phyloP scores from a whole-genome alignment of 2,113 vertebrate genomes.

The Syrmaticus mikado region DNA sequence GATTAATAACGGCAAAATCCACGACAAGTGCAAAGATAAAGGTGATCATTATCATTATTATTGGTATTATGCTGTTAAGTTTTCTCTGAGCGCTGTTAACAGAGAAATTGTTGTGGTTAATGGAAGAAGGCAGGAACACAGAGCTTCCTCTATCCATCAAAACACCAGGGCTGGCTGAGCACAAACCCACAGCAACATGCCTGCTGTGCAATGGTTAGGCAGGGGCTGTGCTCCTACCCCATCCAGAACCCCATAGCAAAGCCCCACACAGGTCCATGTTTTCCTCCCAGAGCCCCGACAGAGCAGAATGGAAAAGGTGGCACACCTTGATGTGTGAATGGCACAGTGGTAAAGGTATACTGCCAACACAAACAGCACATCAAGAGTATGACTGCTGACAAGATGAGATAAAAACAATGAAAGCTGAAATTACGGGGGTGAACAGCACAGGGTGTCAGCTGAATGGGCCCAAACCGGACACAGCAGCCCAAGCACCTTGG shows the following conservation, averaged over 20 bases:
- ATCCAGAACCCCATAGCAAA: neutral
- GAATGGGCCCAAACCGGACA: neutral
- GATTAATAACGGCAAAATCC: neutral
- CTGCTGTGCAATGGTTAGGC: neutral
- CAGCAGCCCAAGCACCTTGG: neutral
- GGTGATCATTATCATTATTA: neutral
- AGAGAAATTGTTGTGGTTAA: neutral
- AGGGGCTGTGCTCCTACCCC: too few species aligned
- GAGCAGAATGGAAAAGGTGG: neutral
- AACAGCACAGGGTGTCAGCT: neutral
- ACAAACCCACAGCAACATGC: neutral
- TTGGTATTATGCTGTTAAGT: neutral
- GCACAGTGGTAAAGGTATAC: neutral
- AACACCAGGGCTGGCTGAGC: neutral
- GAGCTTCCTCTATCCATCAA: neutral
- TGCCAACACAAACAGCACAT: neutral
- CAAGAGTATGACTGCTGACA: fast-evolving
- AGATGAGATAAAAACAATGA: neutral
- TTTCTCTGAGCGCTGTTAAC: neutral
- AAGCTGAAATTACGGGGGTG: neutral
- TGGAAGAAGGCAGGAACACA: neutral
- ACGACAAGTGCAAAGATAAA: neutral
- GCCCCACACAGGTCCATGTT: neutral
- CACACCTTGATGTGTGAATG: neutral
- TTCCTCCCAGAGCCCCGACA: neutral